Evolutionary conservation across 2,888 invertebrate species (phyloP), one percentile per base, ranked within the genome.

Genomic region (Hirtodrosophila trivittata): DNA sequence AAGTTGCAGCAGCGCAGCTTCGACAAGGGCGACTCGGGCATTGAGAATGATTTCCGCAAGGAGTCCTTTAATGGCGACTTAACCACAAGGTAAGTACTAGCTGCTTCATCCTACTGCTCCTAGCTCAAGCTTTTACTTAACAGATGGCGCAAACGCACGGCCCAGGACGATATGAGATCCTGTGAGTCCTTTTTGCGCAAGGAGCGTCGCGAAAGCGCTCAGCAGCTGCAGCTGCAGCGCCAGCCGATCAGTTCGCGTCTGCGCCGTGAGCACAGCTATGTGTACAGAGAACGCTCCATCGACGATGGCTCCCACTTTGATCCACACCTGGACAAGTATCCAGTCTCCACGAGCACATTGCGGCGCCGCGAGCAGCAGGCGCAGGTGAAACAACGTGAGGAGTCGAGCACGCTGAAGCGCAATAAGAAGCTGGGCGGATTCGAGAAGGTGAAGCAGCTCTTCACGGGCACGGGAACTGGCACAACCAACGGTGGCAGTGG

Each of bases 401-500:
- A 80, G 46, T 84, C 59, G 47, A 87, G 80, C 87, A 90, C 88
- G 10, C 75, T 90, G 32, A 91, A 91, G 66, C 88, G 89, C 13
- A 90, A 92, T 55, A 95, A 95, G 89, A 94, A 94, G 88, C 91
- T 93, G 77, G 94, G 94, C 90, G 93, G 94, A 83, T 92, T 95
- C 78, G 94, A 95, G 90, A 95, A 94, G 92, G 94, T 95, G 75
- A 95, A 95, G 88, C 95, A 95, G 90, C 92, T 95, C 81, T 95
- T 95, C 91, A 94, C 93, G 81, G 92, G 94, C 87, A 92, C 78
- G 1, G 64, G 65, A 5, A 67, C 66, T 6, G 93, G 93, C 91
- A 18, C 9, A 7, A 93, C 93, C 75, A 92, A 92, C 67, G 93
- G 85, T 0, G 87, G 89, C 41, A 82, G 94, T 89, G 93, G 93